Base-by-base conservation (phyloP, 2,113 vertebrate species). In the Brevimyrus niger region DNA sequence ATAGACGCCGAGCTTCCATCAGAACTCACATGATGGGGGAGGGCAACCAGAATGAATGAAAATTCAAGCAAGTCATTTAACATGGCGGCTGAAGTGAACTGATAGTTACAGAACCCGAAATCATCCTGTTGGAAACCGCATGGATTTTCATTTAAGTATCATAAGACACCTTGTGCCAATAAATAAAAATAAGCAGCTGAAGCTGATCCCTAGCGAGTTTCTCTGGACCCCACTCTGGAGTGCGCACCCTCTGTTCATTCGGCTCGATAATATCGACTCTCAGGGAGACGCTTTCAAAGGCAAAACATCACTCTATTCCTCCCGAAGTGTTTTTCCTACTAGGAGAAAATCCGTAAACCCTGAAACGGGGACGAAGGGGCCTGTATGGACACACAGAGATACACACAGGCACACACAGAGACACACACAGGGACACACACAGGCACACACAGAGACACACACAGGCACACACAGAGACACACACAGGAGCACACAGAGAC, bases 101-200 rank as follows among this genome's bases (percentile, higher is more conserved):
- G 94, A 94, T 90, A 38, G 91, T 91, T 76, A 87, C 90, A 92
- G 91, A 93, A 90, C 91, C 92, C 92, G 93, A 94, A 92, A 92
- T 91, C 90, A 88, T 90, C 92, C 92, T 93, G 5, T 35, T 27
- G 10, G 23, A 3, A 31, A 51, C 23, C 3, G 0, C 83, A 50
- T 86, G 83, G 21, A 46, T 50, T 86, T 86, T 35, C 46, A 51
- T 87, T 51, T 47, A 84, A 13, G 47, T 35, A 15, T 86, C n/a
- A 11, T 27, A 8, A 50, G 3, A 17, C 23, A n/a, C 27, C 15
- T 35, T 86, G 85, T 47, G 38, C 42, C 82, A 84, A 46, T 84
- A 84, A 53, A 87, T 87, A 53, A 87, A 48, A 86, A 86, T 13
- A 46, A 47, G 11, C 44, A 27, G 42, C 83, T 85, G 42, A 46